A percentile compares a stretch with the other conserved stretches of the same genome.
These are phyloP conservation scores for Hippolais icterina DNA, from an alignment of 2,113 vertebrate genomes.

Conservation along the genomic window DNA sequence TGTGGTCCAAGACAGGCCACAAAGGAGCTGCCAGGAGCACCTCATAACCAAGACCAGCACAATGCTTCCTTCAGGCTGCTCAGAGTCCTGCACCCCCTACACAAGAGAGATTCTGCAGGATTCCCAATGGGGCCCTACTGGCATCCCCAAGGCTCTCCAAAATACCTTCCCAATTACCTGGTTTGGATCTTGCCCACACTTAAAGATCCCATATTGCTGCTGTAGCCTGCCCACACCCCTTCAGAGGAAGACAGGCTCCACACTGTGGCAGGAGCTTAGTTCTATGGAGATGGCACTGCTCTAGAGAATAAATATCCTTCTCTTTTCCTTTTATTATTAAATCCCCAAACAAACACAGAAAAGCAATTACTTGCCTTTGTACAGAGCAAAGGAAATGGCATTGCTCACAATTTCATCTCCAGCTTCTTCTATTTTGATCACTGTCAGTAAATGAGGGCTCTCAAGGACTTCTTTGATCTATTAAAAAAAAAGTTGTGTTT, in stretches of 20 bases:
- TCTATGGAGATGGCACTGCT: not conserved
- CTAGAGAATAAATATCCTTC: not conserved
- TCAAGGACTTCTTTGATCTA: slow-evolving; percentile 83
- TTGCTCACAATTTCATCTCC: slow-evolving; percentile 83
- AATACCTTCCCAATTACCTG: not conserved
- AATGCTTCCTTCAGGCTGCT: not conserved
- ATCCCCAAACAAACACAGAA: not conserved
- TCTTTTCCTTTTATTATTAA: not conserved
- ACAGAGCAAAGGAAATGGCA: slow-evolving; percentile 78
- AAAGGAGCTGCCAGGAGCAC: not conserved
- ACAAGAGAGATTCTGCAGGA: not conserved
- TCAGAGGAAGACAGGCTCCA: not conserved
- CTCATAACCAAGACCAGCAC: not conserved
- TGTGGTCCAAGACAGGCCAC: not conserved
- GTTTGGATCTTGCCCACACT: not conserved
- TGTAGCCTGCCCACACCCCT: not conserved
- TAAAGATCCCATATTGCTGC: not conserved
- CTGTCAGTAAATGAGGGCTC: slow-evolving; percentile 76
- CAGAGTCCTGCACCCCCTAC: not conserved
- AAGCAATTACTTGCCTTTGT: slow-evolving; percentile 74
- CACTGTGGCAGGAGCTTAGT: not conserved
- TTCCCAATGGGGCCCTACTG: not conserved
- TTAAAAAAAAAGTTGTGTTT: not conserved
- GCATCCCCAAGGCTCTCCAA: not conserved
- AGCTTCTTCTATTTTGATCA: slow-evolving; percentile 82